Base-by-base conservation (phyloP, 2,888 invertebrate genomes). In the Lithosia quadra region DNA sequence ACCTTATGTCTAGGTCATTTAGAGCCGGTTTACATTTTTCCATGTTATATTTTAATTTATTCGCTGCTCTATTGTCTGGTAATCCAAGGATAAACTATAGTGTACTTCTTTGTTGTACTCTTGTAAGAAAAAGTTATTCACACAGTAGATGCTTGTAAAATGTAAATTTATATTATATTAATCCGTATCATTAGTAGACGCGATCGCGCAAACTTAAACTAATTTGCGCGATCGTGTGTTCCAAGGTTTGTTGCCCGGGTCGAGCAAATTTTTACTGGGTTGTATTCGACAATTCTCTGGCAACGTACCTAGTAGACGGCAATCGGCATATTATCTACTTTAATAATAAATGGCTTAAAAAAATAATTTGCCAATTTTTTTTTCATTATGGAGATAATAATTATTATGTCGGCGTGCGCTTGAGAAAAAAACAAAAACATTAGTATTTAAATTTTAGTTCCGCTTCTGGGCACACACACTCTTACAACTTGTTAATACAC, bases 51-150 rank as follows among this genome's bases (percentile, higher is more conserved):
- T 68, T 58, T 68, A 63, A 68, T 68, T 63, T 63, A 63, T 68
- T 58, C 28, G 43, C 33, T 58, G 33, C 36, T 65, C 65, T 59
- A 65, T 65, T 65, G 64, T 64, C 64, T 39, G 24, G 49, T 49
- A 58, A 21, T 49, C 15, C 49, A 65, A 65, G 58, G 65, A 58
- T 64, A 64, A 49, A 39, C 56, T 57, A 59, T 49, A 65, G n/a
- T 53, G 49, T 62, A 36, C 22, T 63, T 63, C 62, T 67, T 56
- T 67, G 56, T 56, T 61, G 28, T 36, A 24, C 11, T 33, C 18
- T 36, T 67, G 24, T 39, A 22, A 21, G 43, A 57, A 64, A 65
- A 65, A 58, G 39, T 28, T 24, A 43, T 64, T 64, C 36, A 56
- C 63, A 56, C 56, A 63, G 36, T 63, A 63, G 22, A 56, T 56